A percentile compares a stretch with the other conserved stretches of the same genome.
These are phyloP conservation scores for Morone saxatilis DNA, from an alignment of 2,113 vertebrate genomes.

Conservation along the genomic window DNA sequence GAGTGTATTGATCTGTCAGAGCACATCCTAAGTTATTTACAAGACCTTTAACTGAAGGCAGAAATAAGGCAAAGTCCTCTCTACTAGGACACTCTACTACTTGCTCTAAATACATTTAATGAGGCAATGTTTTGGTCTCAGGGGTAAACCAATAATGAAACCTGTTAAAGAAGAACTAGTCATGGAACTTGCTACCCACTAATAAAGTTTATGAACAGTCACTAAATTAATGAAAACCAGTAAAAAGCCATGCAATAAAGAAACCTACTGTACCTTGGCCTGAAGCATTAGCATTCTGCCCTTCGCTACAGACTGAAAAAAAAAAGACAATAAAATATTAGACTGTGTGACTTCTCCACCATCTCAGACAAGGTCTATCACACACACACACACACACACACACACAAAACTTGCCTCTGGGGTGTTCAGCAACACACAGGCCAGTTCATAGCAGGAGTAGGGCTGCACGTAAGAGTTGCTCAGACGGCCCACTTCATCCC, in stretches of 20 bases:
- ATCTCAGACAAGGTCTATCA: not conserved
- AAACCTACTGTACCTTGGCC: conserved; percentile 89
- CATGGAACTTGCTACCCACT: not conserved
- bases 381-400: not conserved
- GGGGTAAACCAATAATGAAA: not conserved
- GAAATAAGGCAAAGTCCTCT: not conserved
- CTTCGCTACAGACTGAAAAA: conserved; percentile 87
- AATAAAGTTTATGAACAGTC: not conserved
- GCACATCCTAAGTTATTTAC: not conserved
- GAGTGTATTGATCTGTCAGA: not conserved
- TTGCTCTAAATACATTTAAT: not conserved
- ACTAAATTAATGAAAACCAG: not conserved
- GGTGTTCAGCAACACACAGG: conserved; percentile 89
- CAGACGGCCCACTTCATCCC: conserved; percentile 89
- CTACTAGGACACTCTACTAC: no score
- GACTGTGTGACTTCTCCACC: conserved; percentile 24
- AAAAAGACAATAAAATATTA: conserved; percentile 25
- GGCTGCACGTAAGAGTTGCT: conserved; percentile 93
- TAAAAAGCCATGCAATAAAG: not conserved
- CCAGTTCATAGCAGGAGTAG: conserved; percentile 94
- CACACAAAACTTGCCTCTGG: conserved; percentile 86
- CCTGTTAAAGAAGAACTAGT: not conserved
- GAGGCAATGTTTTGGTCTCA: not conserved
- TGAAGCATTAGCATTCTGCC: conserved; percentile 91
- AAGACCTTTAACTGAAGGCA: not conserved